Evolutionary conservation across 1,140 invertebrate genomes (phyloP).

Genomic region (Holotrichia oblita): DNA sequence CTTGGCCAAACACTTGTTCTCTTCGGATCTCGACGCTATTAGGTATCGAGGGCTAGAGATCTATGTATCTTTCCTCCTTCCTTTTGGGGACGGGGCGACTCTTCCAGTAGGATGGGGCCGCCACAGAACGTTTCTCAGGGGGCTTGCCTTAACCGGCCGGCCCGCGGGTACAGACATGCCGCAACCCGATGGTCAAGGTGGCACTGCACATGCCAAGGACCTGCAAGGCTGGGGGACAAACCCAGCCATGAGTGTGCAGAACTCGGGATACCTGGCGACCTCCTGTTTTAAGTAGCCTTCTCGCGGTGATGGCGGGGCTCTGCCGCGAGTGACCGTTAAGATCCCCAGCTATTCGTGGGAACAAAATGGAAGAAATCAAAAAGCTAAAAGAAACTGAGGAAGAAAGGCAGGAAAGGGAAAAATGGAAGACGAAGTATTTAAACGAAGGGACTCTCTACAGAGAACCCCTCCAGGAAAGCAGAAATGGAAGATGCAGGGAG

Average conservation of each 20-base stretch:
- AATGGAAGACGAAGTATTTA: neutral
- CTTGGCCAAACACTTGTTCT: neutral
- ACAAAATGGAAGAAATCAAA: neutral
- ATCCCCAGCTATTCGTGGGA: neutral
- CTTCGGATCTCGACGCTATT: constrained; percentile 35
- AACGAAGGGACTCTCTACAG: neutral
- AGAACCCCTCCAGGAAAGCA: neutral
- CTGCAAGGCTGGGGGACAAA: neutral
- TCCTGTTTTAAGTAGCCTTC: neutral
- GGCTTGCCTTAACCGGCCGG: neutral
- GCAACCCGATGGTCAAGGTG: neutral
- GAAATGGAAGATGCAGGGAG: neutral
- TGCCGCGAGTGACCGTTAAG: neutral
- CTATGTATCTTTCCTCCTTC: neutral
- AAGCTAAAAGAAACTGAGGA: neutral
- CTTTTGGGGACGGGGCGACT: neutral
- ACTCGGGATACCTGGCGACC: neutral
- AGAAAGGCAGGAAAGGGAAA: neutral
- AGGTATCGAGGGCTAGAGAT: constrained; percentile 35
- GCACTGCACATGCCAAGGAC: neutral
- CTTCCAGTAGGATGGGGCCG: neutral
- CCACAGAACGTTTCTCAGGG: neutral
- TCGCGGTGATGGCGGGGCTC: neutral
- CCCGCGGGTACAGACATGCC: neutral
- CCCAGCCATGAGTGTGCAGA: neutral